A percentile compares a stretch with the other conserved stretches of the same genome.
These are phyloP conservation scores for Champsocephalus esox DNA, from an alignment of 2,797 vertebrate species.

Conservation along the genomic window DNA sequence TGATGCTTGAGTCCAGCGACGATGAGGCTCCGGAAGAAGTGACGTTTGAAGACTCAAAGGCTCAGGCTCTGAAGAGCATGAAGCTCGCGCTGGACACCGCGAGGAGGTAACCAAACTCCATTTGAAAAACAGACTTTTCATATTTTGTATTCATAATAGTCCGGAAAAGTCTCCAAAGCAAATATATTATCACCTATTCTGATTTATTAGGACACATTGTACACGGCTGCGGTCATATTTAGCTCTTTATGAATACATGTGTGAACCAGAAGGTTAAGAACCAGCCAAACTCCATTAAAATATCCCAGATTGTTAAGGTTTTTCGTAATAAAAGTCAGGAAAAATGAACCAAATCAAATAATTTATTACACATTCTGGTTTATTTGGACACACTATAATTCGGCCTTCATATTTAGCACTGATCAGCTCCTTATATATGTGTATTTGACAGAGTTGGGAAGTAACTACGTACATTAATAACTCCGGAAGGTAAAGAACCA, in stretches of 20 bases:
- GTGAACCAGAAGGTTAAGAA: too few relatives aligned
- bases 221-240: not conserved
- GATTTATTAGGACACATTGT: accelerated
- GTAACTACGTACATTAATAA: too few relatives aligned
- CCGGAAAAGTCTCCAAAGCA: accelerated
- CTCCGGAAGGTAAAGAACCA: too few relatives aligned
- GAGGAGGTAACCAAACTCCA: constrained; percentile 66
- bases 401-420: accelerated
- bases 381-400: accelerated
- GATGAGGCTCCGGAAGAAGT: constrained; percentile 84
- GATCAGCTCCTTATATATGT: not conserved
- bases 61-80: constrained; percentile 65
- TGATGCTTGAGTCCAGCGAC: constrained; percentile 65
- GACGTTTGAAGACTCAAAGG: constrained; percentile 76
- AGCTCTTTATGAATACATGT: not conserved
- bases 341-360: accelerated
- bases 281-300: not conserved
- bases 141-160: accelerated
- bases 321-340: accelerated
- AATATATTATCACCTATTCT: not conserved
- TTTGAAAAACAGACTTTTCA: accelerated
- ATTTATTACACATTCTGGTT: accelerated
- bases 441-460: too few relatives aligned
- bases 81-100: constrained; percentile 69
- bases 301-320: accelerated